phyloP scores from a whole-genome alignment of 2,797 vertebrate species.

The Clarias fuscus region DNA sequence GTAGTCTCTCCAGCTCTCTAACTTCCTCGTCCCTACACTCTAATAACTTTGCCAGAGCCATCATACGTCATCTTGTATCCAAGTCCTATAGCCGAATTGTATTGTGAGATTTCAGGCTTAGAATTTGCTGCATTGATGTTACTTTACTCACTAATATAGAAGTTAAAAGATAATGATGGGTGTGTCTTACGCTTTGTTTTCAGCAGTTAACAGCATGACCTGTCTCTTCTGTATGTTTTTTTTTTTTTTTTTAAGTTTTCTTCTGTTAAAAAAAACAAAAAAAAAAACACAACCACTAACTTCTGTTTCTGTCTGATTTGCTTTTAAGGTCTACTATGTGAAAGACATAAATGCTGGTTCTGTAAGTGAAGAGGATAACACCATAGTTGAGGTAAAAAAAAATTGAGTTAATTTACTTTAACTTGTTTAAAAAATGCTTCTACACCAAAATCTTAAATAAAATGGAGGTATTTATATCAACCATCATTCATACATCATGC shows the following conservation, averaged over 20 bases:
- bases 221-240: background rate
- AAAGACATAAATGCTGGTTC: slow-evolving; percentile 87
- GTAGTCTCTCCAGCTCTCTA: background rate
- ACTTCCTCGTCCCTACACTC: background rate
- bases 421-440: background rate
- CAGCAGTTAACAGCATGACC: background rate
- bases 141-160: background rate
- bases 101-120: background rate
- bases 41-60: background rate
- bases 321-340: slow-evolving; percentile 83
- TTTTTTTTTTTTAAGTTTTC: no score
- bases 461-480: background rate
- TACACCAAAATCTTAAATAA: background rate
- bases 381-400: slow-evolving; percentile 71
- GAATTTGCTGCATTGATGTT: background rate
- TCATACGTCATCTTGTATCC: background rate
- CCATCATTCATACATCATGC: background rate
- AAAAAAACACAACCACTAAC: background rate
- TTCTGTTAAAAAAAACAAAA: background rate
- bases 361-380: slow-evolving; percentile 65
- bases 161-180: background rate
- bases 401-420: background rate
- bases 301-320: background rate
- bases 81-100: background rate
- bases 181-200: background rate